A percentile compares a stretch with the other conserved stretches of the same genome.
Conservation (phyloP, 2,113 vertebrate species). For the Rhodinocichla rosea region DNA sequence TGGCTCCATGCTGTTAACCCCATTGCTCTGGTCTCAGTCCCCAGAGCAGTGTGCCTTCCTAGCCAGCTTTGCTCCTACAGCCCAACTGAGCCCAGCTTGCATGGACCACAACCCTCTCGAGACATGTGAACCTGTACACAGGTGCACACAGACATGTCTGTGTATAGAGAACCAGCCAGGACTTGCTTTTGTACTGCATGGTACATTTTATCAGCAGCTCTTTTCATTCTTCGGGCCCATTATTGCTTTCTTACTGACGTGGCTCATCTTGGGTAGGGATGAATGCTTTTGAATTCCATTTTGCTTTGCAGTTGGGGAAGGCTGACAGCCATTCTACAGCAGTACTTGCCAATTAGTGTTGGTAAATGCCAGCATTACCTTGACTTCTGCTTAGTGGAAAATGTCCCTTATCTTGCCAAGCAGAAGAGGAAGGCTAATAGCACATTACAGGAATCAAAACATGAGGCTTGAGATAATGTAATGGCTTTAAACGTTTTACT, state of each 20-base stretch:
- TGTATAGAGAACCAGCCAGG: not conserved
- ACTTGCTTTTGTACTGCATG: not conserved
- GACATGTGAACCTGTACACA: not conserved
- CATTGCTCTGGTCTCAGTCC: not conserved
- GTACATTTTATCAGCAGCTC: not conserved
- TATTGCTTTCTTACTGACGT: not conserved
- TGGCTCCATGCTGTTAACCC: not conserved
- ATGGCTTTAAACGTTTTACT: not conserved
- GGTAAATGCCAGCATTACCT: not conserved
- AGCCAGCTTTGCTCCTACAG: not conserved
- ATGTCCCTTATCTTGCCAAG: not conserved
- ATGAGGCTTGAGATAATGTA: not conserved
- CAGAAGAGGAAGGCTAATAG: not conserved
- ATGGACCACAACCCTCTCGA: not conserved
- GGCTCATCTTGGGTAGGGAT: not conserved
- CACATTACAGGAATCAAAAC: not conserved
- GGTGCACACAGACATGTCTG: fast-evolving
- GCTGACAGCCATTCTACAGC: not conserved
- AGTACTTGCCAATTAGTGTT: not conserved
- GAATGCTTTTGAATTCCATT: not conserved
- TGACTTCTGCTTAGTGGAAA: not conserved
- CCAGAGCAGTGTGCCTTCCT: too few species aligned
- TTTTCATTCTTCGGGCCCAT: not conserved
- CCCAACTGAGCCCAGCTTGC: not conserved
- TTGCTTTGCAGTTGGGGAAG: not conserved